Base-by-base conservation (phyloP, 2,888 invertebrate species). In the Clitarchus hookeri region DNA sequence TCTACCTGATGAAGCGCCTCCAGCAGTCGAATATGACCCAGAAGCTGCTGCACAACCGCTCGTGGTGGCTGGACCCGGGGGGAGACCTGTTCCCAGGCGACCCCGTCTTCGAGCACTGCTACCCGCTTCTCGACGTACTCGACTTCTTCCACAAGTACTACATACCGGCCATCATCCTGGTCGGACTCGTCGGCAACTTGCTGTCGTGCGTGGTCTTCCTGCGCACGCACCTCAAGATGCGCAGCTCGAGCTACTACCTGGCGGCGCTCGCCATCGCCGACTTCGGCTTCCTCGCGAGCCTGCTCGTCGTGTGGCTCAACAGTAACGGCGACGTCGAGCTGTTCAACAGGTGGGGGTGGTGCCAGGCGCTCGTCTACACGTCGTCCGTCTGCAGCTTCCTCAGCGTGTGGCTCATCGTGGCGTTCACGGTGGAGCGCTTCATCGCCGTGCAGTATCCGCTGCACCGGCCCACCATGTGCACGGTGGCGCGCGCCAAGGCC, bases 331-430 rank as follows among this genome's bases (percentile, higher is more conserved):
- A 92, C 3, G 87, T 90, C 19, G 87, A 88, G 83, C 90, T 93
- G 19, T 94, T 92, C 90, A 93, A 93, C 89, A 91, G 91, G 80
- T 91, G 93, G 36, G 94, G 94, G 19, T 93, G 93, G 91, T 95
- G 95, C 90, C 93, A 94, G 89, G 90, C 91, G 9, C 89, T 93
- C 48, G 91, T 93, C 54, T 94, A 93, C 89, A 89, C 93, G 2
- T 92, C 92, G 86, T 92, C 92, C 36, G 93, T 93, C 0, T 94
- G 93, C 91, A 94, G 94, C 88, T 95, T 94, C 85, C 90, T 95
- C 19, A 94, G 94, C 89, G 95, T 94, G 3, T 95, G 95, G 95
- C 91, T 95, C 54, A 94, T 95, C 77, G 95, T 95, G 9, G 94
- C 94, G 0, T 95, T 95, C 90, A 95, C 95, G 0, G 93, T 94